A percentile compares a stretch with the other conserved stretches of the same genome.
These are phyloP conservation scores for Macaca nemestrina DNA, from an alignment of 2,113 vertebrate genomes.

Conservation along the genomic window DNA sequence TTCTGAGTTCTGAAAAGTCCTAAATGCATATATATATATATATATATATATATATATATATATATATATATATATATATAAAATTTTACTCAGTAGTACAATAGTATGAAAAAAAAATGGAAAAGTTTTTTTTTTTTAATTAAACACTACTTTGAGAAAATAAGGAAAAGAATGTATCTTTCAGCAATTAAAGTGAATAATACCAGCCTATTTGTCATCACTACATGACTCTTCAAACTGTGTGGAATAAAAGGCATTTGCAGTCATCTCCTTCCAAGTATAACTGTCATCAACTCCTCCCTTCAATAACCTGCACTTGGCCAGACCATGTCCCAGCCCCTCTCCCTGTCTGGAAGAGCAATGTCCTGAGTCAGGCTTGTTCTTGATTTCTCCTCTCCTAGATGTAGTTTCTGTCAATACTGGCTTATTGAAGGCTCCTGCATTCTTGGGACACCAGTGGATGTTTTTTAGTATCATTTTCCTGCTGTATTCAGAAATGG, in stretches of 20 bases:
- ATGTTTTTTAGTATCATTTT: background rate
- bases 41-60: no score
- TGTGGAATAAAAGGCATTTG: background rate
- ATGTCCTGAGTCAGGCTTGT: background rate
- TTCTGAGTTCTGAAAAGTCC: background rate
- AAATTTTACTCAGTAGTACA: background rate
- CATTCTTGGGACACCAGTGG: background rate
- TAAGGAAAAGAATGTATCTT: background rate
- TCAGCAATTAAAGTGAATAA: background rate
- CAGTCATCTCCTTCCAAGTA: background rate
- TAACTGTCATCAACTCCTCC: background rate
- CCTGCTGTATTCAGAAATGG: conserved; percentile 36
- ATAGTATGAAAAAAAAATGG: background rate
- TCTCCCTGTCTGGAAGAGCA: conserved; percentile 35
- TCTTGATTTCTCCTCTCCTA: background rate
- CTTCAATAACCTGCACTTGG: background rate
- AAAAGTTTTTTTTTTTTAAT: background rate
- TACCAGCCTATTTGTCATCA: background rate
- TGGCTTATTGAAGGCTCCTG: conserved; percentile 48
- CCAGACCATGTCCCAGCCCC: background rate
- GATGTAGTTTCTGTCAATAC: background rate
- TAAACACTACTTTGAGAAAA: background rate
- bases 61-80: no score
- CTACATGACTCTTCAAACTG: background rate
- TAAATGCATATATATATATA: background rate